Evolutionary conservation across 2,888 invertebrate genomes (phyloP).

Genomic region (Heliconius cydno): DNA sequence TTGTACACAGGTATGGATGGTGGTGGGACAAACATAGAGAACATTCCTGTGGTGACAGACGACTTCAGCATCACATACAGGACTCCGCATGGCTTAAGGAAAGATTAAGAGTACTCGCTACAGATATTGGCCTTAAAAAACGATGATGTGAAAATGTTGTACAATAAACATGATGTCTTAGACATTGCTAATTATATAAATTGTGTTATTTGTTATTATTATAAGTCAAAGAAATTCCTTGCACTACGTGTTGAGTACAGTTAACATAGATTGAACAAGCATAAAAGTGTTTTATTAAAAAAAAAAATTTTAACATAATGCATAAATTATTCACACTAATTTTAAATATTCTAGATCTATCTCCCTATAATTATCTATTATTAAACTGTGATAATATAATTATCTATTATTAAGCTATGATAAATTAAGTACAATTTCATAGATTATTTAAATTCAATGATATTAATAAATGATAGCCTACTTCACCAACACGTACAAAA

Average conservation of each 20-base stretch:
- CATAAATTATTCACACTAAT: neutral
- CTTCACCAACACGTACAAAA: neutral
- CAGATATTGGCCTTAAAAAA: constrained; percentile 59
- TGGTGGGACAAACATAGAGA: constrained; percentile 49
- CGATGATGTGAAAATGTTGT: constrained; percentile 25
- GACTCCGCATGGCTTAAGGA: constrained; percentile 77
- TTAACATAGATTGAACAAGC: neutral
- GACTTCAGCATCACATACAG: constrained; percentile 72
- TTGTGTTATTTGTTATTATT: neutral
- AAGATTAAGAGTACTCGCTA: constrained; percentile 66
- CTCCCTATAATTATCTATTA: neutral
- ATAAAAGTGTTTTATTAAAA: neutral
- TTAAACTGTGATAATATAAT: neutral
- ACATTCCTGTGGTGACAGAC: constrained; percentile 48
- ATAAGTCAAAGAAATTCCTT: neutral
- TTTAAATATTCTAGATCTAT: neutral
- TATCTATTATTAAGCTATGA: neutral
- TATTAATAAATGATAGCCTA: constrained; percentile 13
- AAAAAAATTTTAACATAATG: neutral
- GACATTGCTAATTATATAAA: neutral
- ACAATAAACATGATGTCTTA: neutral
- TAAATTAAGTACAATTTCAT: neutral
- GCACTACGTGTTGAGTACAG: too few relatives aligned
- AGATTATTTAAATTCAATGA: neutral
- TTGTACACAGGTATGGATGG: constrained; percentile 71